A percentile compares a stretch with the other conserved stretches of the same genome.
Conservation (phyloP, 2,797 vertebrate species). For the Rhincodon typus region DNA sequence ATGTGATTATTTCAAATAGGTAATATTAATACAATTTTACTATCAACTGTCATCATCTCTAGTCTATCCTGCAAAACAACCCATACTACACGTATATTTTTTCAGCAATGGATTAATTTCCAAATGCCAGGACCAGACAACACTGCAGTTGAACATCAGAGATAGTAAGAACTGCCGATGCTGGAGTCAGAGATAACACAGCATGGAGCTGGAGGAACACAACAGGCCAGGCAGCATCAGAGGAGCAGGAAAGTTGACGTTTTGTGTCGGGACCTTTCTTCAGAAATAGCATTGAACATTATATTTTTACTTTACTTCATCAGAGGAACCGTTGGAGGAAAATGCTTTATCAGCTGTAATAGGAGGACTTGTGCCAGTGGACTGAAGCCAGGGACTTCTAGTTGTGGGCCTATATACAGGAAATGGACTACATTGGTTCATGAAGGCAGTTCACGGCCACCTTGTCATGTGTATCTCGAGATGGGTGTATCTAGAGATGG, state of each 20-base stretch:
- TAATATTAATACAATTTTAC: not conserved
- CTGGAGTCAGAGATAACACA: no score
- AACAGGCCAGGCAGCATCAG: no score
- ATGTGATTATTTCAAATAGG: not conserved
- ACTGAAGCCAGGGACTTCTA: not conserved
- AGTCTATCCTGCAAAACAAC: not conserved
- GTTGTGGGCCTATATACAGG: not conserved
- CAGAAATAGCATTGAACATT: not conserved
- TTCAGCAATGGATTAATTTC: not conserved
- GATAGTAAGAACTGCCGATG: no score
- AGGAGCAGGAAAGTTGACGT: no score
- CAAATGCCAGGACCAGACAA: not conserved
- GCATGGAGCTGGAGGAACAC: no score
- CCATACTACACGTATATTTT: not conserved
- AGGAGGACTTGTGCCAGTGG: not conserved
- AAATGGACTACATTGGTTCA: no score
- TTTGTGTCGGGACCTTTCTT: no score
- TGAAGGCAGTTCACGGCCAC: no score
- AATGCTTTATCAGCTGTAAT: not conserved
- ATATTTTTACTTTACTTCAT: not conserved
- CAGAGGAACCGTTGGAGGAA: not conserved
- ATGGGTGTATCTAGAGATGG: no score
- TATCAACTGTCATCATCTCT: not conserved
- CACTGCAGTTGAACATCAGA: not conserved
- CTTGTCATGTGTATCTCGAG: no score